Conservation (phyloP, 1,140 invertebrate genomes). For the Bombus confusus region DNA sequence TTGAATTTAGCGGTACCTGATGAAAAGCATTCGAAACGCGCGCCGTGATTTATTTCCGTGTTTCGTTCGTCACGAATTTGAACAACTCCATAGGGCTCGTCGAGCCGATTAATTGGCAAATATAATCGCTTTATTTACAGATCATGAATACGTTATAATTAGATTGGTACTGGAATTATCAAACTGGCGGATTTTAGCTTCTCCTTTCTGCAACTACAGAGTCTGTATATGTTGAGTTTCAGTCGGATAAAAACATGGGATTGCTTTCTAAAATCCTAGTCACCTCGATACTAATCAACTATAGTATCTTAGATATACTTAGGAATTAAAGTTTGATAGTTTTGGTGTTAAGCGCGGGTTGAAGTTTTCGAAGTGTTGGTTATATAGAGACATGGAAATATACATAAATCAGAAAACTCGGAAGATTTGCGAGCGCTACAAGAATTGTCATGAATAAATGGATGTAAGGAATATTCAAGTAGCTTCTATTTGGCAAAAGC, state of each 20-base stretch:
- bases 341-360: too few relatives aligned
- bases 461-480: not conserved
- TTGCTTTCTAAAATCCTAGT: too few relatives aligned
- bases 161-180: not conserved
- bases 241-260: too few relatives aligned
- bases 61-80: not conserved
- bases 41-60: not conserved
- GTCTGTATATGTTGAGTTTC: too few relatives aligned
- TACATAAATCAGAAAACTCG: not conserved
- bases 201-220: not conserved
- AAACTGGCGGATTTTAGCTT: not conserved
- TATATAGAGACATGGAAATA: too few relatives aligned
- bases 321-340: too few relatives aligned
- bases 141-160: not conserved
- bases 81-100: too few relatives aligned
- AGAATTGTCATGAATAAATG: not conserved
- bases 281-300: too few relatives aligned
- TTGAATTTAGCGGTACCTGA: conserved; percentile 35
- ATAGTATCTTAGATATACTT: too few relatives aligned
- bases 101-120: not conserved
- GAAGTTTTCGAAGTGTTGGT: too few relatives aligned
- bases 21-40: conserved; percentile 7
- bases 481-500: too few relatives aligned
- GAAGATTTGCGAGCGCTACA: not conserved
- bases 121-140: not conserved